These are phyloP conservation scores for Drosophila bunnanda DNA, from an alignment of 2,888 invertebrate genomes.

Conservation along the genomic window DNA sequence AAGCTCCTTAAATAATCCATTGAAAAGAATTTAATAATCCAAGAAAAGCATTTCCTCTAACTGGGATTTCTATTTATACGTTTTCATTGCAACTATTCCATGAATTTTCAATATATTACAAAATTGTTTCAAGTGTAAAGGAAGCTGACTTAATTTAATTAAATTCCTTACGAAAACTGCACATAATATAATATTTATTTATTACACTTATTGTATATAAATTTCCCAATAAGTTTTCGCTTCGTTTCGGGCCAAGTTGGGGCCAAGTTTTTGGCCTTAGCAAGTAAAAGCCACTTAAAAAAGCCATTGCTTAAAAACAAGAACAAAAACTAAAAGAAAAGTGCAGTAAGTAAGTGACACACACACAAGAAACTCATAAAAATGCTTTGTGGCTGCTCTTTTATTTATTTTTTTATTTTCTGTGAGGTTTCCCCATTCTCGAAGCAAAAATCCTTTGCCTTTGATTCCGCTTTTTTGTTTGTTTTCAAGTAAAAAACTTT, in stretches of 20 bases:
- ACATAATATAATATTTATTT: background rate
- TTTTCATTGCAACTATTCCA: constrained; percentile 2
- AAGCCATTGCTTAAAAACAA: constrained; percentile 12
- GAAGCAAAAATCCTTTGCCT: constrained; percentile 22
- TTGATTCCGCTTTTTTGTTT: constrained; percentile 18
- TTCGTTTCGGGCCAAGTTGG: background rate
- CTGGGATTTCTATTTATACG: background rate
- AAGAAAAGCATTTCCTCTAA: background rate
- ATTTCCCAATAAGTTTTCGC: background rate
- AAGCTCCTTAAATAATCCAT: no score
- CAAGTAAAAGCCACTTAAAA: constrained; percentile 47
- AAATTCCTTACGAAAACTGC: background rate
- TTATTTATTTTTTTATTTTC: constrained; percentile 51
- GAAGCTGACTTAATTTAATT: background rate
- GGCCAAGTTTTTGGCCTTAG: constrained; percentile 24
- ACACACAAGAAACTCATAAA: constrained; percentile 59
- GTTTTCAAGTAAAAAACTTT: constrained; percentile 34
- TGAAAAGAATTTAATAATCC: background rate
- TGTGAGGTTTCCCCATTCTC: constrained; percentile 8
- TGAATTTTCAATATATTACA: constrained; percentile 1
- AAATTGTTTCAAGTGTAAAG: constrained; percentile 22
- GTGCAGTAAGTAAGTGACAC: constrained; percentile 5
- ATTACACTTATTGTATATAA: background rate
- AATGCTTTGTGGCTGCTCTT: constrained; percentile 67
- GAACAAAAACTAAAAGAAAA: background rate